These are phyloP conservation scores for Cyprinodon brontotheroides DNA, from an alignment of 2,113 vertebrate species.

Conservation along the genomic window DNA sequence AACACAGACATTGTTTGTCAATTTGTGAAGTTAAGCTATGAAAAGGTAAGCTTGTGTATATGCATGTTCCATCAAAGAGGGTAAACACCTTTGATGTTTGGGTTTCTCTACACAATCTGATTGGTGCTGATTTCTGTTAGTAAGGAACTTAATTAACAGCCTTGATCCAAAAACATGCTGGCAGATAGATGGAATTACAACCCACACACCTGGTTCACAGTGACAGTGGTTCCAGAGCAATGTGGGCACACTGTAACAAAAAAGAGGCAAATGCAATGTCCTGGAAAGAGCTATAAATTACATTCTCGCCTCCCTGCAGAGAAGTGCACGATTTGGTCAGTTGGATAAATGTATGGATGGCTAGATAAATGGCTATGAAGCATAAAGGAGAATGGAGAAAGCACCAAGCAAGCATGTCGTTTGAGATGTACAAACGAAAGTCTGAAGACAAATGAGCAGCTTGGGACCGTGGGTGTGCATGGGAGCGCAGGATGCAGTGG, in stretches of 20 bases:
- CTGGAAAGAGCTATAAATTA: conserved; percentile 47
- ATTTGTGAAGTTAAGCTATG: too few species aligned
- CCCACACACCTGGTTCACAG: conserved; percentile 40
- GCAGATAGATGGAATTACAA: conserved; percentile 47
- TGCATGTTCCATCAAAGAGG: background rate
- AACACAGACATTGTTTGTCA: background rate
- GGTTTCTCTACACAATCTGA: conserved; percentile 8
- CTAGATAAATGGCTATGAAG: conserved; percentile 20
- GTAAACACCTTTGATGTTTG: conserved; percentile 7
- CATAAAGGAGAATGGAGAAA: conserved; percentile 5
- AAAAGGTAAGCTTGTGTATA: background rate
- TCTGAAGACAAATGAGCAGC: conserved; percentile 36
- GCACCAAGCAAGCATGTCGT: background rate
- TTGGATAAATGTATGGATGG: conserved; percentile 13
- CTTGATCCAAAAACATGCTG: conserved; percentile 45
- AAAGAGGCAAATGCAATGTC: conserved; percentile 27
- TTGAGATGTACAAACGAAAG: conserved; percentile 26
- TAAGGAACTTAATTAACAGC: conserved; percentile 18
- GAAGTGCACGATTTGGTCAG: conserved; percentile 20
- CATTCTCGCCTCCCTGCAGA: conserved; percentile 12
- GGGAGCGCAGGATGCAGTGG: conserved; percentile 21
- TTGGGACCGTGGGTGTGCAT: conserved; percentile 40
- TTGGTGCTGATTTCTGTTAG: conserved; percentile 8
- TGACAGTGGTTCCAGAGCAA: conserved; percentile 37
- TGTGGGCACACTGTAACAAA: conserved; percentile 44